phyloP scores from a whole-genome alignment of 2,113 vertebrate genomes.

The Corvus hawaiiensis region DNA sequence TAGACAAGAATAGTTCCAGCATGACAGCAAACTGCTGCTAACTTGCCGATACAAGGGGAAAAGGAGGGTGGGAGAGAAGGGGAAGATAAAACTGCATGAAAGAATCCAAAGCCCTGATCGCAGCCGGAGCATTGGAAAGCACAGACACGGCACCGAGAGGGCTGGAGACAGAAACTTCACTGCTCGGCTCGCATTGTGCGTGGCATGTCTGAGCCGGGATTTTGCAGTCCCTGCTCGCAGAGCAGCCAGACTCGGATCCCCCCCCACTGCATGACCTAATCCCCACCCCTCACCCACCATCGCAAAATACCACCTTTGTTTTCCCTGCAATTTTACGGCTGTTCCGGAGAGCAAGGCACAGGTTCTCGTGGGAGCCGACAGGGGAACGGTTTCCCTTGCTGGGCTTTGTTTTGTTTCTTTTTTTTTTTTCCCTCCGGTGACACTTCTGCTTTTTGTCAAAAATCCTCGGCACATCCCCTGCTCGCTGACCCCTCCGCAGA shows the following conservation, averaged over 20 bases:
- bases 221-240: neutral
- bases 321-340: constrained; percentile 47
- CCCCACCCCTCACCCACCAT: constrained; percentile 44
- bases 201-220: neutral
- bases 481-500: neutral
- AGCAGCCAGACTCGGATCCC: neutral
- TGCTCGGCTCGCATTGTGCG: neutral
- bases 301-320: constrained; percentile 58
- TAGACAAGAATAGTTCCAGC: constrained; percentile 32
- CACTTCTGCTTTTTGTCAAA: constrained; percentile 56
- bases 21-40: constrained; percentile 28
- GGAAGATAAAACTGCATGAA: neutral
- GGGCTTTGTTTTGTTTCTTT: constrained; percentile 14
- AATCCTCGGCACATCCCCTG: neutral
- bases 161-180: constrained; percentile 42
- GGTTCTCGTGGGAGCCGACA: constrained; percentile 47
- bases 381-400: constrained; percentile 4
- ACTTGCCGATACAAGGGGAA: neutral
- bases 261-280: constrained; percentile 24
- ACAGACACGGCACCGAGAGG: neutral
- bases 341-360: constrained; percentile 45
- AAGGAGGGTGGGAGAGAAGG: neutral
- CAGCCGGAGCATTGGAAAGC: constrained; percentile 13
- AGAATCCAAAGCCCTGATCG: neutral
- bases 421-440: neutral